Percentiles rank a stretch among this genome's conserved stretches.
phyloP scores from a whole-genome alignment of 2,888 invertebrate species.

The Herminia tarsipennalis region DNA sequence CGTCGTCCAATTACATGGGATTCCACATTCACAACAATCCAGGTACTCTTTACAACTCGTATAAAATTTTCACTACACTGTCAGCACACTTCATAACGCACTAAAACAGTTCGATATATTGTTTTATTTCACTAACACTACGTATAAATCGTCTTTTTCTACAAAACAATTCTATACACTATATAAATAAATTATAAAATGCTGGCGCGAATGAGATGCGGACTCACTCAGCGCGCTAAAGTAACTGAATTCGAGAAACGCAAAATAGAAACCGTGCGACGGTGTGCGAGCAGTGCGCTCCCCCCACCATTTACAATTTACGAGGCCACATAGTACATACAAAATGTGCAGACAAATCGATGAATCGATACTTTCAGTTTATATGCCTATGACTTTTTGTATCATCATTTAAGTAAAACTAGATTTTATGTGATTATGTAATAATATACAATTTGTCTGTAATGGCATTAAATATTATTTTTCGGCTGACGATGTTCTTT shows the following conservation, averaged over 20 bases:
- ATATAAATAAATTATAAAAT: slow-evolving; percentile 73
- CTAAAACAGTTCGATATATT: slow-evolving; percentile 57
- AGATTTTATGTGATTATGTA: not conserved
- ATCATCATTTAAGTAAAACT: not conserved
- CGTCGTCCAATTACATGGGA: slow-evolving; percentile 49
- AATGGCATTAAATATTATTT: not conserved
- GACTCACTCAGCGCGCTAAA: slow-evolving; percentile 72
- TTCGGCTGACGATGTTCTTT: slow-evolving; percentile 35
- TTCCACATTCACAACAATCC: slow-evolving; percentile 63
- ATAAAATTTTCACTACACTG: slow-evolving; percentile 68
- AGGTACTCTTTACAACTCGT: slow-evolving; percentile 48
- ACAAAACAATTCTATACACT: slow-evolving; percentile 69
- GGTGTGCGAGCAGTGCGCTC: slow-evolving; percentile 71
- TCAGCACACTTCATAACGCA: slow-evolving; percentile 62
- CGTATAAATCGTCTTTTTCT: slow-evolving; percentile 50
- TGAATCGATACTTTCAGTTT: slow-evolving; percentile 44
- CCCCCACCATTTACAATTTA: slow-evolving; percentile 76
- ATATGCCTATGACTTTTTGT: slow-evolving; percentile 7
- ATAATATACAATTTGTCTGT: not conserved
- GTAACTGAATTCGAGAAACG: slow-evolving; percentile 82
- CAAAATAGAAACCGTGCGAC: slow-evolving; percentile 83
- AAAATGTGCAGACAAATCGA: slow-evolving; percentile 64
- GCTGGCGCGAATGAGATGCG: slow-evolving; percentile 67
- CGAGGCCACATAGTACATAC: slow-evolving; percentile 79
- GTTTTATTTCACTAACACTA: slow-evolving; percentile 63